These are phyloP conservation scores for Scartelaos histophorus DNA, from an alignment of 2,113 vertebrate species.

Conservation along the genomic window DNA sequence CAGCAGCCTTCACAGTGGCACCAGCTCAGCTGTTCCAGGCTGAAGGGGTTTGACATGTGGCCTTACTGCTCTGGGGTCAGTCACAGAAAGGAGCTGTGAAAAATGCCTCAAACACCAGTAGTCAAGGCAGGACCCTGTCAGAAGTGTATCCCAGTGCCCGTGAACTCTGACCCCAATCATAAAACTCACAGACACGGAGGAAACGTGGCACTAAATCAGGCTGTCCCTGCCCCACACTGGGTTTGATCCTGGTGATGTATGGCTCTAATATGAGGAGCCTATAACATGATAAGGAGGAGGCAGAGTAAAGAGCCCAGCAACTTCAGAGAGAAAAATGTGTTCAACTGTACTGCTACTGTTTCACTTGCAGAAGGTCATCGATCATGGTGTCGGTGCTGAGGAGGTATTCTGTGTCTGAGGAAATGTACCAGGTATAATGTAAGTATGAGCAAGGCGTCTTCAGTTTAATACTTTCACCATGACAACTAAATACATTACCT, in stretches of 20 bases:
- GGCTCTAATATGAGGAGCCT: constrained; percentile 64
- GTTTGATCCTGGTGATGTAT: constrained; percentile 69
- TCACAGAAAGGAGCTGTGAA: constrained; percentile 34
- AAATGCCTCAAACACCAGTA: constrained; percentile 50
- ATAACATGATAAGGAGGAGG: constrained; percentile 15
- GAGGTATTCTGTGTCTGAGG: not conserved
- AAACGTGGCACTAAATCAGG: constrained; percentile 63
- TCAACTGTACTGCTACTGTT: not conserved
- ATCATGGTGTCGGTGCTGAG: not conserved
- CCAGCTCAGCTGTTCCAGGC: constrained; percentile 48
- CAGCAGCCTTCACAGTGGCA: constrained; percentile 3
- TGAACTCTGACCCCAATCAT: constrained; percentile 67
- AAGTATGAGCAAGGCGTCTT: not conserved
- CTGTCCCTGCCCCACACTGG: constrained; percentile 45
- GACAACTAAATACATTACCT: not conserved
- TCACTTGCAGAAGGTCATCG: not conserved
- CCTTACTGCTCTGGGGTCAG: constrained; percentile 54
- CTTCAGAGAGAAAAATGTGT: not conserved
- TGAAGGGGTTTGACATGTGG: constrained; percentile 63
- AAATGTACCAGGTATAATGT: not conserved
- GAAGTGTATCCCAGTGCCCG: constrained; percentile 63
- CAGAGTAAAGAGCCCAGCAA: not conserved
- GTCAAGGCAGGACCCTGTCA: constrained; percentile 60
- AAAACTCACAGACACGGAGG: constrained; percentile 65
- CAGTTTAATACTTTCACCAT: not conserved